These are phyloP conservation scores for Archivesica marissinica DNA, from an alignment of 1,140 invertebrate genomes.

Conservation along the genomic window DNA sequence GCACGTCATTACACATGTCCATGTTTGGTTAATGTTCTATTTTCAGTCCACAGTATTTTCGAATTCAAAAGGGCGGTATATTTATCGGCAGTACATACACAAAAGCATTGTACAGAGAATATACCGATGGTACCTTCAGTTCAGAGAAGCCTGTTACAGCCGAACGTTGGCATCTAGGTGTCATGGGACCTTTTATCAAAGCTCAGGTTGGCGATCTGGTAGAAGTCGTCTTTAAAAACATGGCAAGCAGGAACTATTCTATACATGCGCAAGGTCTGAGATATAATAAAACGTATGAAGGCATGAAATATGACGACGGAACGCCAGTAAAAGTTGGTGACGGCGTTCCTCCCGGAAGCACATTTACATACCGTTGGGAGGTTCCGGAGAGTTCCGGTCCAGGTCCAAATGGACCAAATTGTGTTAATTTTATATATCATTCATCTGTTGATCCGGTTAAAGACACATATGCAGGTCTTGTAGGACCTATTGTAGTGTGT, in stretches of 20 bases:
- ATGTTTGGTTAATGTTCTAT: too few relatives aligned
- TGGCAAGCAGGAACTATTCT: conserved; percentile 68
- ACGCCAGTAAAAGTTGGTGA: background rate
- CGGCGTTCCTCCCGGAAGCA: conserved; percentile 47
- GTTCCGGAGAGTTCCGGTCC: conserved; percentile 74
- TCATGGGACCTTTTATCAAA: conserved; percentile 79
- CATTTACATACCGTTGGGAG: conserved; percentile 72
- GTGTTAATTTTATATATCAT: conserved; percentile 77
- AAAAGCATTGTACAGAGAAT: conserved; percentile 79
- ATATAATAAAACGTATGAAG: conserved; percentile 71
- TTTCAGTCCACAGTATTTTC: conserved; percentile 39
- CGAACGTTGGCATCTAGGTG: conserved; percentile 69
- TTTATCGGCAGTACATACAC: conserved; percentile 77
- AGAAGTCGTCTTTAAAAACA: conserved; percentile 71
- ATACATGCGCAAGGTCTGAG: conserved; percentile 71
- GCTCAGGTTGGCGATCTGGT: conserved; percentile 79
- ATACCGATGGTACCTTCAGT: conserved; percentile 76
- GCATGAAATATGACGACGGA: conserved; percentile 64
- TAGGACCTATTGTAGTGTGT: conserved; percentile 77
- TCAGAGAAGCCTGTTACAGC: conserved; percentile 59
- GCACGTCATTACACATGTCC: too few relatives aligned
- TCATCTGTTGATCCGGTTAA: conserved; percentile 74
- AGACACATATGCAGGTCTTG: conserved; percentile 76
- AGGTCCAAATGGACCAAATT: conserved; percentile 71
- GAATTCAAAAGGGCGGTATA: conserved; percentile 54